Evolutionary conservation across 2,797 vertebrate species (phyloP), one percentile per base, ranked within the genome.

Genomic region (Ambastaia sidthimunki): DNA sequence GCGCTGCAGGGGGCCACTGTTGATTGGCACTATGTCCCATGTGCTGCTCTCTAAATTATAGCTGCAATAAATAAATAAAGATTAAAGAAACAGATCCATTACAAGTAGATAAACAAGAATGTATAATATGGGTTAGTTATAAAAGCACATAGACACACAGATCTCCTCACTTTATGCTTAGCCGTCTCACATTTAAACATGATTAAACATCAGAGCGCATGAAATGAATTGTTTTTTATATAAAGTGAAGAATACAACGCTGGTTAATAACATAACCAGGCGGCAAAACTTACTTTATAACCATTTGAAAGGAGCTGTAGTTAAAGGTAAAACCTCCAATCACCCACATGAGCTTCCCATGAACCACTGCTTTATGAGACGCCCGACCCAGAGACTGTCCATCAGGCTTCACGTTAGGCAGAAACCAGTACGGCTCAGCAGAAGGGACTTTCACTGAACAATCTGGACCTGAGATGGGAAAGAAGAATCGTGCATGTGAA

Each of bases 261-360:
- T 21, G 25, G 16, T 48, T 50, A 18, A 37, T n/a, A 0, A 16
- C 2, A 15, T 59, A 2, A 15, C 50, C n/a, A 23, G 28, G 13
- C 1, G 15, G 54, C 4, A 25, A 11, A 34, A 94, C 98, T 96
- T 94, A 99, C 98, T 98, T 99, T 69, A 99, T 87, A 67, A 99
- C 95, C 97, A 98, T 98, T 84, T 99, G 98, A 89, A 98, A 99
- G 1, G 97, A 96, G 86, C 95, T 99, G 94, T 97, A 98, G 94
- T 99, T 99, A 83, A 99, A 99, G 73, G 96, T 91, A 86, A 99
- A 98, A 67, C 98, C 98, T 0, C 97, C 98, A 63, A 99, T 96
- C 59, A 99, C 98, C 98, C 98, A 99, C 98, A 99, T 98, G 75
- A 96, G 95, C 83, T 96, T 97, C 7, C 96, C 97, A 3, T 97